Base-by-base conservation (phyloP, 2,797 vertebrate species). In the Artibeus jamaicensis region DNA sequence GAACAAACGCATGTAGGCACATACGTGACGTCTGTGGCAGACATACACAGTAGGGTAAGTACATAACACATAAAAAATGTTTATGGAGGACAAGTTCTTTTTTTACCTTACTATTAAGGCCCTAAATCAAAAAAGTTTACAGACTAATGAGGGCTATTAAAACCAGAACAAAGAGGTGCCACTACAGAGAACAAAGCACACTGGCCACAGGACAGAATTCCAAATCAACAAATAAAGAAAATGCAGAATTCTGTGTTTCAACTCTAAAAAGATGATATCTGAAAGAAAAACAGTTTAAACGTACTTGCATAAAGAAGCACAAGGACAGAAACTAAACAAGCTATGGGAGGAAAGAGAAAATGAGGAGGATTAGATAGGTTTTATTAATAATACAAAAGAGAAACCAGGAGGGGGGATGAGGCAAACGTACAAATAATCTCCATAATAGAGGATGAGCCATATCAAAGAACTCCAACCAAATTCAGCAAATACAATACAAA, bases 361-460 rank as follows among this genome's bases (percentile, higher is more conserved):
- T 34, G n/a, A 68, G 34, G 16, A 68, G 8, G 9, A 48, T 39
- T 50, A 53, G 3, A 42, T 22, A 26, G 14, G 53, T 90, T 95
- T 76, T 48, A 94, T 96, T 86, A 85, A 81, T 73, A 37, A 85
- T n/a, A 87, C 34, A 93, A 97, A 88, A 59, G n/a, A 94, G 44
- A 93, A 82, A 93, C 39, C 71, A 91, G 32, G 4, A 44, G 37
- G 1, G 34, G 2, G 12, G 74, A 89, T 59, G 3, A 85, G 39
- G 22, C 44, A 92, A 68, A 95, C 15, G 65, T 11, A 86, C 26
- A 74, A 46, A 86, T 74, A 76, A 85, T 57, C 76, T 86, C 59
- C 73, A 34, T n/a, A 39, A 76, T 37, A 79, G 77, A 82, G 29
- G 22, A 74, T 76, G 6, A 92, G 78, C 21, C 77, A 91, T 8